Percentiles rank a stretch among this genome's conserved stretches.
These are phyloP conservation scores for Magallana ariakensis DNA, from an alignment of 1,140 invertebrate species.

Conservation along the genomic window DNA sequence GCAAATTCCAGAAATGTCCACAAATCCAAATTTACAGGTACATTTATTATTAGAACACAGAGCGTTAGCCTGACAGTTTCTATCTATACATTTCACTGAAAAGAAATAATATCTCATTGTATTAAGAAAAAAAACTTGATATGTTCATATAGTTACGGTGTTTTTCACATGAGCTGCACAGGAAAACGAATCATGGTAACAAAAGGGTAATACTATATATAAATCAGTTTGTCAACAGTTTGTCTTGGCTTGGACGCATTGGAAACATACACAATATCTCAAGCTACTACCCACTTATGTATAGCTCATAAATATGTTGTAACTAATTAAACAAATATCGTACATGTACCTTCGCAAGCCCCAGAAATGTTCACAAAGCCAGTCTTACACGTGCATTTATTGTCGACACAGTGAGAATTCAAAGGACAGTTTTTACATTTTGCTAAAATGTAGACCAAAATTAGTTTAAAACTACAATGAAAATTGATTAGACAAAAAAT, in stretches of 20 bases:
- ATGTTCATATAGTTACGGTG: no score
- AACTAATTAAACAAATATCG: not conserved
- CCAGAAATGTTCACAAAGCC: not conserved
- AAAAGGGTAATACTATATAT: no score
- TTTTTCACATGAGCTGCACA: no score
- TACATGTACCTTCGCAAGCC: not conserved
- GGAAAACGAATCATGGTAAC: no score
- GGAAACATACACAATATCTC: no score
- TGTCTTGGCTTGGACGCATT: no score
- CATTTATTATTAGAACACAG: conserved; percentile 25
- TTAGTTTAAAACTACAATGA: no score
- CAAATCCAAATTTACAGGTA: conserved; percentile 6
- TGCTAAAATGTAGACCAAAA: not conserved
- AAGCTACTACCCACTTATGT: no score
- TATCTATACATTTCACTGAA: conserved; percentile 31
- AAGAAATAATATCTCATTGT: not conserved
- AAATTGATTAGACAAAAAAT: no score
- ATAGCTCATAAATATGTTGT: no score
- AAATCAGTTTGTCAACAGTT: no score
- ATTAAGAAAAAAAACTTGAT: no score
- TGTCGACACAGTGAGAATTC: not conserved
- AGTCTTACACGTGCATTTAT: not conserved
- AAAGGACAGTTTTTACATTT: not conserved
- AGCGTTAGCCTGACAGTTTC: conserved; percentile 31
- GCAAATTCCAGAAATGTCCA: not conserved